These are phyloP conservation scores for Rotaria sp. DNA, from an alignment of 2,888 invertebrate genomes.

Conservation along the genomic window DNA sequence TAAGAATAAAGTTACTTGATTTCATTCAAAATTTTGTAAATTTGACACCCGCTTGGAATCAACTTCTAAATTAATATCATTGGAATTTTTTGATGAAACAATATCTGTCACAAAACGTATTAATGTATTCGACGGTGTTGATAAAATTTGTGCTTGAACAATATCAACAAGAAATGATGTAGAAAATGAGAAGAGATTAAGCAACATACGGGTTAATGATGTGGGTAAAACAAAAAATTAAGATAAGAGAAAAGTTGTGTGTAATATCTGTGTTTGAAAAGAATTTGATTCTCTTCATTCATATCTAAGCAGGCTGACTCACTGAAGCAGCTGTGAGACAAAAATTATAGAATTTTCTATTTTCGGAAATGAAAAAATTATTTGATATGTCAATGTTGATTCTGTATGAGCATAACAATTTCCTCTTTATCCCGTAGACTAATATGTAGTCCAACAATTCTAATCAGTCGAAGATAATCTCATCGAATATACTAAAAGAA, in stretches of 20 bases:
- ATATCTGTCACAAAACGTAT: constrained; percentile 64
- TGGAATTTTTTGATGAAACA: constrained; percentile 57
- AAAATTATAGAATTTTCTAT: no score
- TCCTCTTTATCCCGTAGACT: constrained; percentile 88
- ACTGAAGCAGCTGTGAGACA: no score
- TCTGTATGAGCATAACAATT: constrained; percentile 55
- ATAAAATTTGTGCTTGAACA: constrained; percentile 75
- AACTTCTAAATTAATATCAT: constrained; percentile 57
- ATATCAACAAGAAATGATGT: constrained; percentile 81
- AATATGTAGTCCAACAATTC: constrained; percentile 77
- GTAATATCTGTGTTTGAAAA: no score
- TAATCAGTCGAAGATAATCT: constrained; percentile 72
- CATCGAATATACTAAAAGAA: constrained; percentile 66
- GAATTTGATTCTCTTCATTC: no score
- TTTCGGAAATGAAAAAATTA: no score
- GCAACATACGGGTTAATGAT: constrained; percentile 76
- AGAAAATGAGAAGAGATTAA: constrained; percentile 77
- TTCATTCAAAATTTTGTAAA: constrained; percentile 67
- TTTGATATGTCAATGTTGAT: no score
- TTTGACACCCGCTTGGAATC: constrained; percentile 69
- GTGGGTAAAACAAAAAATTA: constrained; percentile 61
- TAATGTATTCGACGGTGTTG: constrained; percentile 71
- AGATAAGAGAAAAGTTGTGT: no score
- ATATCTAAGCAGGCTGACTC: no score
- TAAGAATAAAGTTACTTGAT: constrained; percentile 70